Base-by-base conservation (phyloP, 2,797 vertebrate species). In the Siniperca scherzeri region DNA sequence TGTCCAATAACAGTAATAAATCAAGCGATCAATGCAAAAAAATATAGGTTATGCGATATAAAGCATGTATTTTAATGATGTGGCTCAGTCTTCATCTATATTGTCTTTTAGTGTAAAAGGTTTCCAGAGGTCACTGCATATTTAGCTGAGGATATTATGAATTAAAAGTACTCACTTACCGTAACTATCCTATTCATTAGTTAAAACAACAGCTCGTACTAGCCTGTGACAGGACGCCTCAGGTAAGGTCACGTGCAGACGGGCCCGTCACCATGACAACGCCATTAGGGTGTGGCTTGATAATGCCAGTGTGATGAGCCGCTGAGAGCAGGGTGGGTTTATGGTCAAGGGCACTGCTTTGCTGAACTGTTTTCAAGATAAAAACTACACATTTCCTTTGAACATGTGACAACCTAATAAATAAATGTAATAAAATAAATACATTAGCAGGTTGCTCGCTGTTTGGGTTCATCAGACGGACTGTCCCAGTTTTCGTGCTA, bases 261-360 rank as follows among this genome's bases (percentile, higher is more conserved):
- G 0, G 44, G 11, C 14, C 13, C 3, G 48, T 9, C 70, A 53
- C 82, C 70, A 68, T 73, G 74, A 60, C 84, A 77, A 78, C 80
- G 25, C 21, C 61, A 72, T 21, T 7, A 3, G 81, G 91, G 91
- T 3, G 92, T 75, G 89, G 82, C 78, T 82, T 88, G 77, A 53
- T 66, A 60, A 70, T 19, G 21, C 57, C n/a, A 59, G 53, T 2
- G 4, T 59, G 27, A 40, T 44, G 27, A 81, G 22, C 38, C 2
- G 25, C 16, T 21, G 8, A 55, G 42, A 30, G 2, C 48, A 21
- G 25, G 52, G 30, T 44, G 70, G 59, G 46, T n/a, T 72, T 33
- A 72, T 36, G 21, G 46, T 55, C 22, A 48, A 22, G 19, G 33
- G 3, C 40, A 11, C 25, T 40, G n/a, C 33, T 65, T 64, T 5